phyloP scores from a whole-genome alignment of 2,888 invertebrate species.

The Pterostichus madidus region DNA sequence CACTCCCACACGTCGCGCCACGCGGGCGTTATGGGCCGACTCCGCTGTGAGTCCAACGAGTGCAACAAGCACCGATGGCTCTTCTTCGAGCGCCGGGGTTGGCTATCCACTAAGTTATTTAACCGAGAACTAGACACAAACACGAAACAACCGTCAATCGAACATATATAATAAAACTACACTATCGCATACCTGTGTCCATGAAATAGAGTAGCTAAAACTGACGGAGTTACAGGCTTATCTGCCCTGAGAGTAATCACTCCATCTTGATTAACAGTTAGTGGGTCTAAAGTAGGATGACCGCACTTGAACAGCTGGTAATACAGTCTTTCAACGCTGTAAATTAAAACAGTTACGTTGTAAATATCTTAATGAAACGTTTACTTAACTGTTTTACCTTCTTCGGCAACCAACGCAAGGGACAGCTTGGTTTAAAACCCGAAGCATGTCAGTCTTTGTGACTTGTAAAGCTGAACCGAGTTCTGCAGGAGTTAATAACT shows the following conservation, averaged over 20 bases:
- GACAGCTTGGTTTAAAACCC: conserved; percentile 92
- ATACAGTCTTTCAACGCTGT: conserved; percentile 93
- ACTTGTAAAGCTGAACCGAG: conserved; percentile 90
- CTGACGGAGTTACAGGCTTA: conserved; percentile 88
- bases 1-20: conserved; percentile 93
- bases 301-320: conserved; percentile 91
- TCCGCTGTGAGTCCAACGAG: conserved; percentile 92
- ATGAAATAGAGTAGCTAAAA: conserved; percentile 90
- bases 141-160: conserved; percentile 19
- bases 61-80: conserved; percentile 93
- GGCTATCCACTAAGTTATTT: conserved; percentile 88
- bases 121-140: conserved; percentile 81
- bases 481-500: conserved; percentile 87
- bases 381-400: conserved; percentile 80
- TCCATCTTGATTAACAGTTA: conserved; percentile 87
- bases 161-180: no score
- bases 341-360: conserved; percentile 72
- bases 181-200: conserved; percentile 86
- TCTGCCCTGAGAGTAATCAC: conserved; percentile 90
- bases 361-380: conserved; percentile 59
- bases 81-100: conserved; percentile 91
- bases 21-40: conserved; percentile 84
- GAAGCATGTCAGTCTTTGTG: conserved; percentile 89
- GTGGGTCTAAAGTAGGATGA: conserved; percentile 92
- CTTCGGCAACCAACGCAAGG: conserved; percentile 96